Evolutionary conservation across 2,797 vertebrate genomes (phyloP).

Genomic region (Bovichtus diacanthus): DNA sequence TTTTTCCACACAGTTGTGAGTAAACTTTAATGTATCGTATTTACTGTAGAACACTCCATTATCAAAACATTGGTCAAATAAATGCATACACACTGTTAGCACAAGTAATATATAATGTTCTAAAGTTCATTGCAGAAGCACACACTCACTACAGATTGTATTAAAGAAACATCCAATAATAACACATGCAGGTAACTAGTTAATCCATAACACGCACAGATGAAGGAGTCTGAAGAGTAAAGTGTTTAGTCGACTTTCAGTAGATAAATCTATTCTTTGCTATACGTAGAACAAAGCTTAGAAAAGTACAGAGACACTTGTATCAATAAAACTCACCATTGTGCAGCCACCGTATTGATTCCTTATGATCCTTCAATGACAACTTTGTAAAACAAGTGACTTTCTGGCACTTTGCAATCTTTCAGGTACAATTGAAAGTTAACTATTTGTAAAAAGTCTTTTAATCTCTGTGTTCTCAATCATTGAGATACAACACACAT

Average conservation of each 20-base stretch:
- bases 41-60: not conserved
- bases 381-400: conserved; percentile 14
- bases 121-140: conserved; percentile 3
- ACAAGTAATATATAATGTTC: not conserved
- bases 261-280: not conserved
- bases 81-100: no score
- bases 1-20: not conserved
- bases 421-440: not conserved
- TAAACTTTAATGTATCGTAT: conserved; percentile 26
- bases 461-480: not conserved
- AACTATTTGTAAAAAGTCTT: not conserved
- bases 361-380: conserved; percentile 11
- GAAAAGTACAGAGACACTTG: not conserved
- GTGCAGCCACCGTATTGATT: conserved; percentile 12
- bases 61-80: not conserved
- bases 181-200: not conserved
- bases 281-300: not conserved
- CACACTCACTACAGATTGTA: conserved; percentile 4
- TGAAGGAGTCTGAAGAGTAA: not conserved
- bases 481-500: not conserved
- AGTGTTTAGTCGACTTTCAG: not conserved
- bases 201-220: not conserved
- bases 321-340: conserved; percentile 74
- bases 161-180: not conserved
- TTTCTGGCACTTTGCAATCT: not conserved